These are phyloP conservation scores for Mercenaria mercenaria DNA, from an alignment of 1,140 invertebrate species.

Conservation along the genomic window DNA sequence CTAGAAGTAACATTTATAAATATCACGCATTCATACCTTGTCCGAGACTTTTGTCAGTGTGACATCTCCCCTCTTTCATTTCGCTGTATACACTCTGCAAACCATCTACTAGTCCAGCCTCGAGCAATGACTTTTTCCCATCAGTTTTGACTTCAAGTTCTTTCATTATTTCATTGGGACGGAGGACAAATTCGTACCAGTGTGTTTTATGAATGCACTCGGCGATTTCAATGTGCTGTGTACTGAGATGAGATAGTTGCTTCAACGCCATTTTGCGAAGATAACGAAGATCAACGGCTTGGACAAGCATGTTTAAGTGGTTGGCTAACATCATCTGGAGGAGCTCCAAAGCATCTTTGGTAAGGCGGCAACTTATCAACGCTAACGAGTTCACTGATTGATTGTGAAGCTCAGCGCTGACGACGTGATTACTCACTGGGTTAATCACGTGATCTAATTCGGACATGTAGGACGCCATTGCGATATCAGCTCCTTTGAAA, in stretches of 20 bases:
- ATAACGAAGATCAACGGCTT: conserved; percentile 23
- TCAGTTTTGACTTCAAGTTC: background rate
- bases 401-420: conserved; percentile 37
- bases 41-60: background rate
- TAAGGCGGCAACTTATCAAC: conserved; percentile 33
- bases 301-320: background rate
- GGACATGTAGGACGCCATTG: conserved; percentile 44
- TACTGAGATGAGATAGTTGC: background rate
- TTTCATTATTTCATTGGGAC: background rate
- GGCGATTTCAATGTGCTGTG: background rate
- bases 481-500: conserved; percentile 33
- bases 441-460: conserved; percentile 41
- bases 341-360: conserved; percentile 10
- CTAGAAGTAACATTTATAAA: no score
- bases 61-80: background rate
- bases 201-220: background rate
- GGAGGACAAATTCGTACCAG: conserved; percentile 29
- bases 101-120: background rate
- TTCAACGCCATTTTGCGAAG: background rate
- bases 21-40: background rate
- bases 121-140: background rate
- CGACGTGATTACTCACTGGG: conserved; percentile 42
- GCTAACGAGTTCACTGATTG: conserved; percentile 46
- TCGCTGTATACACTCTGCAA: background rate
- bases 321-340: conserved; percentile 36